Percentiles rank a stretch among this genome's conserved stretches.
Evolutionary conservation across 2,113 vertebrate species (phyloP).

Genomic region (Cavia aperea): DNA sequence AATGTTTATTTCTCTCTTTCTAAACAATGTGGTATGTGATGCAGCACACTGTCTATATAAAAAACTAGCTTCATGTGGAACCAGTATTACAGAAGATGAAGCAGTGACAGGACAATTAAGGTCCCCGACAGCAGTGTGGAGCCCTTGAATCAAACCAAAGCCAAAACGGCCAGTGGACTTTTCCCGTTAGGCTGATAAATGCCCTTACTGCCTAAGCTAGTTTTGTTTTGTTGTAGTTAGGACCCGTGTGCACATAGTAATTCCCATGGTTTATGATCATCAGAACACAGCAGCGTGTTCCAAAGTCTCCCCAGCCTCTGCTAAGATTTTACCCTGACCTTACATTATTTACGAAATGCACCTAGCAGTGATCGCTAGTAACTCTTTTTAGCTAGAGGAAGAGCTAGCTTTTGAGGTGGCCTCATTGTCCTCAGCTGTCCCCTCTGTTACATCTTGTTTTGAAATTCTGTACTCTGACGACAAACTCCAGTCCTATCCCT

Average conservation of each 20-base stretch:
- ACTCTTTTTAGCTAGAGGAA: background rate
- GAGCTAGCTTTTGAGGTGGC: background rate
- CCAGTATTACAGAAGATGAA: background rate
- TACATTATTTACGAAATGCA: constrained; percentile 14
- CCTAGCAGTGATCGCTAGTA: background rate
- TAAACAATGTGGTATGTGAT: background rate
- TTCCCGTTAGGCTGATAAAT: background rate
- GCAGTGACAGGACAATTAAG: background rate
- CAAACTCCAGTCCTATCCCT: background rate
- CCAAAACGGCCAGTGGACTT: background rate
- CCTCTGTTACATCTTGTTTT: background rate
- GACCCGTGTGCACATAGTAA: background rate
- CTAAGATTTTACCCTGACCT: background rate
- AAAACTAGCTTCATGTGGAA: background rate
- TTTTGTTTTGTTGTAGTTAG: background rate
- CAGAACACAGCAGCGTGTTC: background rate
- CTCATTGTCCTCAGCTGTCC: background rate
- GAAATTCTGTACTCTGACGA: background rate
- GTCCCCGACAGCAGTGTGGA: background rate
- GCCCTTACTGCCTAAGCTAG: background rate
- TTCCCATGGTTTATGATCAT: background rate
- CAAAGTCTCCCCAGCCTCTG: background rate
- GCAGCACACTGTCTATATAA: background rate
- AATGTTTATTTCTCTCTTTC: constrained; percentile 9
- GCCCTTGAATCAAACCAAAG: background rate